These are phyloP conservation scores for Melanostoma mellinum DNA, from an alignment of 2,888 invertebrate species.

Conservation along the genomic window DNA sequence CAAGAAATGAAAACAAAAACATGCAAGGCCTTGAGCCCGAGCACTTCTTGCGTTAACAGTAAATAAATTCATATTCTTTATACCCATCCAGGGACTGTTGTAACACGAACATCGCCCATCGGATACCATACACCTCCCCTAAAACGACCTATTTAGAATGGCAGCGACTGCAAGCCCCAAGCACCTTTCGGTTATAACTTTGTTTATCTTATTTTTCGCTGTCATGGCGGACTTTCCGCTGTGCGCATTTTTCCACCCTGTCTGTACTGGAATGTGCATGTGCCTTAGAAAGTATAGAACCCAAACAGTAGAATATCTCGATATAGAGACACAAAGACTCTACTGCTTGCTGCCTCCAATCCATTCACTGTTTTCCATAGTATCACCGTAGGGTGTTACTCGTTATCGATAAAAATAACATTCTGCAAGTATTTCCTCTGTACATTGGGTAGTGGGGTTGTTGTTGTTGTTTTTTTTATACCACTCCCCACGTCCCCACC, in stretches of 20 bases:
- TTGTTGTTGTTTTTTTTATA: background rate
- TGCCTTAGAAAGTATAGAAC: slow-evolving; percentile 4
- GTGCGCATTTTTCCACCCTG: slow-evolving; percentile 19
- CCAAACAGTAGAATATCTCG: slow-evolving; percentile 30
- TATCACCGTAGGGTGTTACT: slow-evolving; percentile 10
- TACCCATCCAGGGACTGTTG: slow-evolving; percentile 14
- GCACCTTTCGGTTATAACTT: slow-evolving; percentile 39
- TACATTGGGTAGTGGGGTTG: background rate
- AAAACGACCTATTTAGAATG: slow-evolving; percentile 44
- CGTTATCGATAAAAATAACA: slow-evolving; percentile 52
- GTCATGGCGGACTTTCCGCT: slow-evolving; percentile 36
- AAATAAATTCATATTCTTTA: slow-evolving; percentile 44
- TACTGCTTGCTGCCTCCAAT: background rate
- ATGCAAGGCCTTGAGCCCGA: background rate
- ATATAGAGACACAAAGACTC: slow-evolving; percentile 10
- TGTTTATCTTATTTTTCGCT: slow-evolving; percentile 53
- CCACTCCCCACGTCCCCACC: background rate
- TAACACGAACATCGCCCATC: slow-evolving; percentile 18
- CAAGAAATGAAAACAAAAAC: too few species aligned
- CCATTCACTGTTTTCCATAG: background rate
- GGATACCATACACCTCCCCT: background rate
- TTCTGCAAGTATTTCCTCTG: slow-evolving; percentile 17
- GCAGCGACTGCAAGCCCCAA: slow-evolving; percentile 8
- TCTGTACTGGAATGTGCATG: background rate
- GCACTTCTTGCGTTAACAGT: slow-evolving; percentile 44